Conservation (phyloP, 2,113 vertebrate genomes). For the Labeo rohita region DNA sequence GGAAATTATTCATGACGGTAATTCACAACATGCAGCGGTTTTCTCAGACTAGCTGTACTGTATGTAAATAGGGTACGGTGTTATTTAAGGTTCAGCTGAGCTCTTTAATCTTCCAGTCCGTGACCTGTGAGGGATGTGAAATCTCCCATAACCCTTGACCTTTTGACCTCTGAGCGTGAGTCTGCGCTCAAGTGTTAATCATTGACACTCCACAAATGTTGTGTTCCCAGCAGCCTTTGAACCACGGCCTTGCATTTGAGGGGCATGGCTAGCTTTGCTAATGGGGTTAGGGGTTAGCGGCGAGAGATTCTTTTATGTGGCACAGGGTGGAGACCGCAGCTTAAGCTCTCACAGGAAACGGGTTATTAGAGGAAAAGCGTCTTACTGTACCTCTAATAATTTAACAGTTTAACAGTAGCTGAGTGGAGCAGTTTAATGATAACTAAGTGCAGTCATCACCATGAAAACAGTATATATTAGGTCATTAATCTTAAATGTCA, state of each 20-base stretch:
- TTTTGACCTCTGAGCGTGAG: conserved; percentile 18
- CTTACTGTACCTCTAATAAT: conserved; percentile 11
- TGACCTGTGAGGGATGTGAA: conserved; percentile 33
- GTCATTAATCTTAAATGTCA: conserved; percentile 17
- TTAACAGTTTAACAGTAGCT: not conserved
- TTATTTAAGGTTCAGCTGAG: conserved; percentile 4
- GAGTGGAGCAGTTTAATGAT: not conserved
- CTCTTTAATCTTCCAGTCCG: conserved; percentile 41
- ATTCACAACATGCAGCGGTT: not conserved
- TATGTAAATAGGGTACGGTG: not conserved
- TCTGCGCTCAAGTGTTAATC: conserved; percentile 46
- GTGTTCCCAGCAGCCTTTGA: conserved; percentile 62
- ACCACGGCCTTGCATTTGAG: conserved; percentile 51
- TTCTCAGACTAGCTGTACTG: not conserved
- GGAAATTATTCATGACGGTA: not conserved
- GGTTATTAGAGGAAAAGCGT: not conserved
- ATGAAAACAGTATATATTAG: not conserved
- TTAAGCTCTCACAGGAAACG: conserved; percentile 26
- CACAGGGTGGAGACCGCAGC: conserved; percentile 29
- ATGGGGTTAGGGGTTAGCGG: conserved; percentile 14
- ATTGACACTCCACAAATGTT: conserved; percentile 43
- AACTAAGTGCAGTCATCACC: not conserved
- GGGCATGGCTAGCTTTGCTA: conserved; percentile 6
- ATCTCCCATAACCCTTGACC: conserved; percentile 19
- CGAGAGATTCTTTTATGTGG: conserved; percentile 27